These are phyloP conservation scores for Agapostemon virescens DNA, from an alignment of 2,888 invertebrate species.

Conservation along the genomic window DNA sequence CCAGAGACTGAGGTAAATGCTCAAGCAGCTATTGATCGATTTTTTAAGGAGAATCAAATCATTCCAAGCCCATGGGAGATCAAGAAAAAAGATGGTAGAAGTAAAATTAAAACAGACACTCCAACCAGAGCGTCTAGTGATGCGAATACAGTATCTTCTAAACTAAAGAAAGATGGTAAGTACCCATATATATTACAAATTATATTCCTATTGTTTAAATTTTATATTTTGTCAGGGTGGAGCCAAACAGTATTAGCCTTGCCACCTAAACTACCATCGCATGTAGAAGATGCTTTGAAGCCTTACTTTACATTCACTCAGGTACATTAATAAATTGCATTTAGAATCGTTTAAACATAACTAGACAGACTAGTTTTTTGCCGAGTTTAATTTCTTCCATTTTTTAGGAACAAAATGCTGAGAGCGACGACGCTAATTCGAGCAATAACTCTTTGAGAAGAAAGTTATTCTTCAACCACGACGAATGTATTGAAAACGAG, in stretches of 20 bases:
- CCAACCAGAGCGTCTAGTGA: constrained; percentile 62
- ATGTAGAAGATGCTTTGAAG: constrained; percentile 84
- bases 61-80: constrained; percentile 83
- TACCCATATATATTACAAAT: constrained; percentile 57
- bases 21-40: constrained; percentile 86
- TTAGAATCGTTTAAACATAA: not conserved
- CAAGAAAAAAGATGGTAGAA: constrained; percentile 59
- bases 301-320: constrained; percentile 84
- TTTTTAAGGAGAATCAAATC: constrained; percentile 83
- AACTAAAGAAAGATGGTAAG: constrained; percentile 72
- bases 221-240: constrained; percentile 81
- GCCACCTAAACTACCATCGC: constrained; percentile 84
- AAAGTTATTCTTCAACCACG: constrained; percentile 75
- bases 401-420: constrained; percentile 74
- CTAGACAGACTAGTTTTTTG: not conserved
- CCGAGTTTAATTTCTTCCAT: not conserved
- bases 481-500: constrained; percentile 70
- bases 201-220: not conserved
- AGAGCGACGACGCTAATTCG: constrained; percentile 74
- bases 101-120: constrained; percentile 59
- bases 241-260: constrained; percentile 86
- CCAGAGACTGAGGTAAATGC: constrained; percentile 84
- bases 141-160: constrained; percentile 59
- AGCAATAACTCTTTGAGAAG: constrained; percentile 77
- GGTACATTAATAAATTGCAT: constrained; percentile 59